Base-by-base conservation (phyloP, 2,113 vertebrate genomes). In the Datnioides undecimradiatus region DNA sequence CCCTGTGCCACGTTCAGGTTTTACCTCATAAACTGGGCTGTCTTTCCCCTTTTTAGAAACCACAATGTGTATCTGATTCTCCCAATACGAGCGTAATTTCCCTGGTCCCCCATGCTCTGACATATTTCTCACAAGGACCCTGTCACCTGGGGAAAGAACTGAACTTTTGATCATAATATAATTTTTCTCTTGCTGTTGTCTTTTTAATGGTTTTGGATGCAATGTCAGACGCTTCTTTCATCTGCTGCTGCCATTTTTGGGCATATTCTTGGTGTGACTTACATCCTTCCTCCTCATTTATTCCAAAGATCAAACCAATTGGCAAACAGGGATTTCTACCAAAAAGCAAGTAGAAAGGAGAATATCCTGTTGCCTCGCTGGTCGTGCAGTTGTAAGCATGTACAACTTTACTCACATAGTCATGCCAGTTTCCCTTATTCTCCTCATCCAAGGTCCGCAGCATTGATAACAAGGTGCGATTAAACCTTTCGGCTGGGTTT, bases 161-260 rank as follows among this genome's bases (percentile, higher is more conserved):
- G 63, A 6, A 36, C 14, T 41, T 57, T 58, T 62, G 25, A 1
- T 58, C 76, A 80, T 17, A 70, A 5, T 70, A 73, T 19, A 2
- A 71, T 58, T 87, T 85, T 11, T 74, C 79, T 51, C 78, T 87
- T 4, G 7, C 23, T 5, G 46, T 66, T 2, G 54, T 68, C 54
- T 67, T 76, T 66, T 36, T 13, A 3, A 48, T 49, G 12, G 52
- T 58, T 63, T 64, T 54, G 14, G 27, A n/a, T 10, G 33, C 55
- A 43, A 49, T 63, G 40, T 63, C 27, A 79, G 70, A 63, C 9
- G 57, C 76, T 29, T 79, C 49, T 43, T 76, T 68, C 74, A 85
- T 87, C 29, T 60, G 49, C 1, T 58, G 48, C 8, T 63, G 75
- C 76, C 73, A 85, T 33, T 73, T 87, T n/a, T 65, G 13, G 23